Percentiles rank a stretch among this genome's conserved stretches.
phyloP scores from a whole-genome alignment of 2,888 invertebrate genomes.

The Hirtodrosophila histrioides region DNA sequence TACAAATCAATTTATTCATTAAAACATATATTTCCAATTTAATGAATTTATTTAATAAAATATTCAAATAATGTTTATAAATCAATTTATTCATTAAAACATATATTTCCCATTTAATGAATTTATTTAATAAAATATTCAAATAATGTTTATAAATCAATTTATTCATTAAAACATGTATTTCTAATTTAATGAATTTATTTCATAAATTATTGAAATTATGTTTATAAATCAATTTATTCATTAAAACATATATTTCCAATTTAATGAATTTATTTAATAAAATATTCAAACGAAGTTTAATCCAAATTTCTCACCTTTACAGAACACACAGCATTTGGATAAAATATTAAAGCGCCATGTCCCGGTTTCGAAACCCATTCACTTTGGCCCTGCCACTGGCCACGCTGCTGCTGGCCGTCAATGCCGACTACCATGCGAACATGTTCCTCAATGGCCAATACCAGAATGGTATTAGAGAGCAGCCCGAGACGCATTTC shows the following conservation, averaged over 20 bases:
- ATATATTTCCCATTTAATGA: not conserved
- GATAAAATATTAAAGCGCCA: conserved; percentile 22
- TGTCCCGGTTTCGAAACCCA: conserved; percentile 67
- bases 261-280: not conserved
- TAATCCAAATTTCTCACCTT: not conserved
- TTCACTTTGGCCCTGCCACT: conserved; percentile 56
- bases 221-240: no score
- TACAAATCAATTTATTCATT: no score
- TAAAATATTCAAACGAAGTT: not conserved
- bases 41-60: no score
- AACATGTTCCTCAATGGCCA: conserved; percentile 83
- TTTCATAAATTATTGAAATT: no score
- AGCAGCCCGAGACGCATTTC: conserved; percentile 65
- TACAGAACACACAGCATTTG: conserved; percentile 22
- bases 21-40: no score
- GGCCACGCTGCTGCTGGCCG: conserved; percentile 62
- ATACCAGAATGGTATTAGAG: conserved; percentile 78
- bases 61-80: no score
- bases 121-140: not conserved
- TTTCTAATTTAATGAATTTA: no score
- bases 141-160: not conserved
- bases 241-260: not conserved
- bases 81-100: not conserved
- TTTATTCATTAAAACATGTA: no score
- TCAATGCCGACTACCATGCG: conserved; percentile 64